Evolutionary conservation across 2,113 vertebrate species (phyloP).

Genomic region (Myanophis thanlyinensis): DNA sequence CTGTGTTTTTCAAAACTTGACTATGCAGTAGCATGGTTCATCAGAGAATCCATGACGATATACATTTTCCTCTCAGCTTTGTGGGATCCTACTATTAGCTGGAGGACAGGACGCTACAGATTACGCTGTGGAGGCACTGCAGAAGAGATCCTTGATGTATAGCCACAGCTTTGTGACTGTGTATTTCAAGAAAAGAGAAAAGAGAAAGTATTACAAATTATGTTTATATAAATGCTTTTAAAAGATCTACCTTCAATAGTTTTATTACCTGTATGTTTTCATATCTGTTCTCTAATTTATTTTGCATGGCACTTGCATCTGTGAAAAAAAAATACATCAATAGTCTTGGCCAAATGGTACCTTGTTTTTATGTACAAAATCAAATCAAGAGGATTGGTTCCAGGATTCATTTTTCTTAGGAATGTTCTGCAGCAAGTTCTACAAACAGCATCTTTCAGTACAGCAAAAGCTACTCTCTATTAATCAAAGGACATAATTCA

Average conservation of each 20-base stretch:
- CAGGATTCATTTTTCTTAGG: constrained; percentile 56
- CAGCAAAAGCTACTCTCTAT: constrained; percentile 65
- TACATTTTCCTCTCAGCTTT: constrained; percentile 98
- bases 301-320: constrained; percentile 83
- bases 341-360: constrained; percentile 75
- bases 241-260: constrained; percentile 79
- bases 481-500: constrained; percentile 6
- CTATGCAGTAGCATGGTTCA: constrained; percentile 99
- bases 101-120: constrained; percentile 94
- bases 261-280: constrained; percentile 78
- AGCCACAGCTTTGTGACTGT: constrained; percentile 69
- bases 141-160: constrained; percentile 96
- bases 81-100: constrained; percentile 98
- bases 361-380: constrained; percentile 61
- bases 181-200: constrained; percentile 56
- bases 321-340: constrained; percentile 65
- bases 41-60: constrained; percentile 97
- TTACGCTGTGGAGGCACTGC: constrained; percentile 96
- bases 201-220: constrained; percentile 77
- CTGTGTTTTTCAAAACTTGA: constrained; percentile 95
- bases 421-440: constrained; percentile 71
- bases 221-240: constrained; percentile 78
- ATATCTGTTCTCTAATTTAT: constrained; percentile 82
- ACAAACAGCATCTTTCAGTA: constrained; percentile 55
- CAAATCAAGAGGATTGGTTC: constrained; percentile 65